Evolutionary conservation across 2,888 invertebrate species (phyloP), one percentile per base, ranked within the genome.

Genomic region (Caenorhabditis macrosperma): DNA sequence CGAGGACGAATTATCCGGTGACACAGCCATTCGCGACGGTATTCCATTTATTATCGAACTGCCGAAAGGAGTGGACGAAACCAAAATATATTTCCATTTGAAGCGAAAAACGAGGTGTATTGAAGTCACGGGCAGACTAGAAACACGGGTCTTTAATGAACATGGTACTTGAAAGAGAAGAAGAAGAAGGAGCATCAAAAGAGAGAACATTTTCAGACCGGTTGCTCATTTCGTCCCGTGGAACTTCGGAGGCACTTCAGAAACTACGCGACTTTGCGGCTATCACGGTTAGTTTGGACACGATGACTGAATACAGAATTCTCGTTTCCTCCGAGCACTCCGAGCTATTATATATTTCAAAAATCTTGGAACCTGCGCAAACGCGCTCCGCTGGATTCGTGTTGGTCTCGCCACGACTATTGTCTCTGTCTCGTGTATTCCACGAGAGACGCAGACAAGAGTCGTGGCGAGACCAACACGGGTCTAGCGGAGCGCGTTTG

Each of bases 1-100:
- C 55, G 82, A n/a, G n/a, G n/a, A 82, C 24, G 82, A 82, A n/a
- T 69, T 82, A 9, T 77, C 78, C 2, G n/a, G 66, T 24, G 33
- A 52, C 2, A 7, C 30, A 22, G 30, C 4, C 57, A 41, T 28
- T 66, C 33, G 72, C 30, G 82, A 82, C 60, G 57, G 55, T 10
- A 61, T 52, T 17, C 77, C 82, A 10, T 77, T 82, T 38, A 4
- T 57, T 7, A 48, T 80, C 6, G 74, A 80, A 5, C 12, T 82
- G 10, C 82, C 82, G 17, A 22, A 30, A 9, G 52, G 54, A 22
- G 33, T 41, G 17, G 24, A 69, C 17, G 44, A 44, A 17, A 4
- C 3, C 5, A 9, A 44, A 3, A 15, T 52, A 1, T 28, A 61
- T 2, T 4, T 24, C 3, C 10, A 44, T 10, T 9, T 71, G 20